Evolutionary conservation across 2,797 vertebrate genomes (phyloP).

Genomic region (Chelon auratus): DNA sequence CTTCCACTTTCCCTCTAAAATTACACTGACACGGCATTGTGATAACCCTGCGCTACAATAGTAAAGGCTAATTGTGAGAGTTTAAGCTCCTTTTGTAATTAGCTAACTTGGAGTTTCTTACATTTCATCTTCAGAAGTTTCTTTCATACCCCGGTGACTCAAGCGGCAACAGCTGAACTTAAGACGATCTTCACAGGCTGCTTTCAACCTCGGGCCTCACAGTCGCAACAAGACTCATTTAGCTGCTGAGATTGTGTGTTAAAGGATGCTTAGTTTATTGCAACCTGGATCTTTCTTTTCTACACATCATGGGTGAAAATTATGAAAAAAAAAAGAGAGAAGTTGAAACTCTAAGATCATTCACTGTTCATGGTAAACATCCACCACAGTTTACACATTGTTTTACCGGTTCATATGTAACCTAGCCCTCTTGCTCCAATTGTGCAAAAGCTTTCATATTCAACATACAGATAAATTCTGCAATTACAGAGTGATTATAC

Average conservation of each 20-base stretch:
- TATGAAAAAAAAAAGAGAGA: neutral
- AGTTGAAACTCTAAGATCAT: neutral
- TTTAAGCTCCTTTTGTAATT: constrained; percentile 82
- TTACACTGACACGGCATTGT: constrained; percentile 72
- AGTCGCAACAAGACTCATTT: constrained; percentile 11
- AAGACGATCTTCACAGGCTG: constrained; percentile 54
- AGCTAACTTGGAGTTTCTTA: constrained; percentile 70
- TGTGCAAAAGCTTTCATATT: neutral
- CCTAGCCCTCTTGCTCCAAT: neutral
- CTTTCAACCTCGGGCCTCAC: constrained; percentile 46
- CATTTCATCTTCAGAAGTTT: constrained; percentile 68
- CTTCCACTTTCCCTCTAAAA: constrained; percentile 67
- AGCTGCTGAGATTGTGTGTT: constrained; percentile 11
- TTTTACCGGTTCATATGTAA: neutral
- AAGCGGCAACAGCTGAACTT: constrained; percentile 61
- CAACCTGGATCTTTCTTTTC: constrained; percentile 18
- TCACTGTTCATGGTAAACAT: neutral
- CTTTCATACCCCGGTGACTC: constrained; percentile 49
- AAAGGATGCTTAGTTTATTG: constrained; percentile 19
- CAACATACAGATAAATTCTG: neutral
- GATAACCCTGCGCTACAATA: constrained; percentile 75
- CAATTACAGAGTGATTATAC: no score
- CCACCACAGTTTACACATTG: neutral
- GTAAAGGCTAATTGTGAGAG: constrained; percentile 78
- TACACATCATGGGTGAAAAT: neutral